Evolutionary conservation across 2,888 invertebrate species (phyloP).

Genomic region (Chrysina gloriosa): DNA sequence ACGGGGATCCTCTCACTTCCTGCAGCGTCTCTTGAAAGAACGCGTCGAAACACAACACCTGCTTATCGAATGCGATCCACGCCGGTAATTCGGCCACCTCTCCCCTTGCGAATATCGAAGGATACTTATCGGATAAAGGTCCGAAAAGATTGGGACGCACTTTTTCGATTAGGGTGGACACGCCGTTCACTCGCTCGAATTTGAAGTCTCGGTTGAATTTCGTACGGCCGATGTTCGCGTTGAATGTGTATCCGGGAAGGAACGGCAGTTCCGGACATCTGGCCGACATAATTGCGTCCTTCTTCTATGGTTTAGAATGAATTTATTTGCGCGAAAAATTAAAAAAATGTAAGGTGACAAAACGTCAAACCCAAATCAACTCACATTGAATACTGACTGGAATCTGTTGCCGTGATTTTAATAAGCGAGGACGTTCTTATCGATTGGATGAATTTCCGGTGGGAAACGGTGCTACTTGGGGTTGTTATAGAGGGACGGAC

Average conservation of each 20-base stretch:
- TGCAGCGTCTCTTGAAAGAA: constrained; percentile 84
- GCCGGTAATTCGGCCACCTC: constrained; percentile 81
- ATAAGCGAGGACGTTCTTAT: no score
- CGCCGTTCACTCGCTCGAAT: constrained; percentile 72
- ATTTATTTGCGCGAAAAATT: constrained; percentile 7
- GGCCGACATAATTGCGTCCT: constrained; percentile 54
- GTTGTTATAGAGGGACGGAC: no score
- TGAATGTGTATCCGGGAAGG: constrained; percentile 78
- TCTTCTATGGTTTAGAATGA: background rate
- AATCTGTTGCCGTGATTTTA: no score
- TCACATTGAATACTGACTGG: no score
- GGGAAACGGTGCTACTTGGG: no score
- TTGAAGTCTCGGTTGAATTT: constrained; percentile 68
- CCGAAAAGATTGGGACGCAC: constrained; percentile 72
- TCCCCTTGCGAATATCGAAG: constrained; percentile 80
- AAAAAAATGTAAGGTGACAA: background rate
- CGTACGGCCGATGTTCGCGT: constrained; percentile 73
- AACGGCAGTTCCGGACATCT: constrained; percentile 77
- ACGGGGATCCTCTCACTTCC: constrained; percentile 76
- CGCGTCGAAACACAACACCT: constrained; percentile 83
- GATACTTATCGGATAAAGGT: constrained; percentile 69
- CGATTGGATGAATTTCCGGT: no score
- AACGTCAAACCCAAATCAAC: background rate
- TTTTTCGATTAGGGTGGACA: constrained; percentile 73
- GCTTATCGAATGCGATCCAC: constrained; percentile 90